Evolutionary conservation across 1,140 invertebrate genomes (phyloP), one percentile per base, ranked within the genome.

Genomic region (Saxidomus purpurata): DNA sequence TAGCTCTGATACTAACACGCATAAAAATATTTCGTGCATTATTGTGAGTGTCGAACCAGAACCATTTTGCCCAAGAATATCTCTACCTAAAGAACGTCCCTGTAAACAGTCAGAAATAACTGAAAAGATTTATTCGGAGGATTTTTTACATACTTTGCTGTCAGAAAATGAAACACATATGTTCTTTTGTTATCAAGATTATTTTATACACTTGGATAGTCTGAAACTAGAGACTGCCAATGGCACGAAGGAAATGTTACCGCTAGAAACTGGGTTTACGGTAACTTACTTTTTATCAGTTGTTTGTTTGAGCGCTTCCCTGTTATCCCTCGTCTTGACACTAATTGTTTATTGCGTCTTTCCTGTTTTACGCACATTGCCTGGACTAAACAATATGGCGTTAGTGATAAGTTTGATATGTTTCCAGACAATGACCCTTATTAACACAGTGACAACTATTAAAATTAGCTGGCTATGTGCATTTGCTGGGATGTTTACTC

Each of bases 401-500:
- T 38, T 82, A 40, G 43, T 55, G 34, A 82, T 36, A 38, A 47
- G 31, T 25, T 43, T 82, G 40, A 31, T 67, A 38, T 3, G 63
- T 6, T 61, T 43, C 13, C 55, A 61, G 38, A 15, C 25, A 28
- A 25, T 82, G 31, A 22, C 19, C n/a, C 36, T 82, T 3, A 22
- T 67, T 0, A 95, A 95, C 9, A 92, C 90, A 0, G 80, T 81
- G 9, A 25, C 74, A 77, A 63, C 43, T 22, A 76, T 74, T 6
- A 59, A 84, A 31, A 59, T 59, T 9, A 69, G 43, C 8, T 67
- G 85, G 0, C 59, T 95, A 2, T 97, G 96, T 88, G 89, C 93
- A n/a, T 79, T 92, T 0, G 92, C 97, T 97, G 98, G 97, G 77
- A 97, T 98, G 79, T 95, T 97, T 90, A 98, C 98, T 96, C 98